Evolutionary conservation across 2,113 vertebrate species (phyloP).

Genomic region (Eurypyga helias): DNA sequence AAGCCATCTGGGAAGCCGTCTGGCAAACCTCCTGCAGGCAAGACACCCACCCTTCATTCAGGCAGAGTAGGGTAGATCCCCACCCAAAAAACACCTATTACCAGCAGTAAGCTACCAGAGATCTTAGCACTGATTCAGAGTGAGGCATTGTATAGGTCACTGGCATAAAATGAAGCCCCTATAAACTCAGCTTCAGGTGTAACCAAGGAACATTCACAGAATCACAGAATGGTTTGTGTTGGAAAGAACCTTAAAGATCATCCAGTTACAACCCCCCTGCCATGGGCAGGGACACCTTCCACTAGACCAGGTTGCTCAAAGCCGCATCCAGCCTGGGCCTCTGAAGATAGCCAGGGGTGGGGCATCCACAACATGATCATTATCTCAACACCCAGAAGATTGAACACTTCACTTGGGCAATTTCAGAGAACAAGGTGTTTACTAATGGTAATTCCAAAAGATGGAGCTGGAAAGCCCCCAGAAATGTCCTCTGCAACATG

Average conservation of each 20-base stretch:
- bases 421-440: not conserved
- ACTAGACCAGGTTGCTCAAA: no score
- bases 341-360: no score
- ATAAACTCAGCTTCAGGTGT: not conserved
- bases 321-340: no score
- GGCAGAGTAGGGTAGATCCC: fast-evolving
- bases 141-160: fast-evolving
- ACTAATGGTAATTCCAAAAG: not conserved
- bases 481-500: not conserved
- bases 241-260: no score
- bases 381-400: not conserved
- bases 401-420: not conserved
- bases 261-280: no score
- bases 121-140: fast-evolving
- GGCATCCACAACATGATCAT: no score
- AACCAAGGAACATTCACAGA: not conserved
- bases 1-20: not conserved
- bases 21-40: not conserved
- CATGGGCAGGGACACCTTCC: no score
- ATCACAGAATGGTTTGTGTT: no score
- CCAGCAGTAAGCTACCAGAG: not conserved
- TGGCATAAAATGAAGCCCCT: not conserved
- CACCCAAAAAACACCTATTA: fast-evolving
- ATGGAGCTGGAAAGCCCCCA: not conserved
- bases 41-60: fast-evolving